A percentile compares a stretch with the other conserved stretches of the same genome.
These are phyloP conservation scores for Seriola dumerili DNA, from an alignment of 2,113 vertebrate genomes.

Conservation along the genomic window DNA sequence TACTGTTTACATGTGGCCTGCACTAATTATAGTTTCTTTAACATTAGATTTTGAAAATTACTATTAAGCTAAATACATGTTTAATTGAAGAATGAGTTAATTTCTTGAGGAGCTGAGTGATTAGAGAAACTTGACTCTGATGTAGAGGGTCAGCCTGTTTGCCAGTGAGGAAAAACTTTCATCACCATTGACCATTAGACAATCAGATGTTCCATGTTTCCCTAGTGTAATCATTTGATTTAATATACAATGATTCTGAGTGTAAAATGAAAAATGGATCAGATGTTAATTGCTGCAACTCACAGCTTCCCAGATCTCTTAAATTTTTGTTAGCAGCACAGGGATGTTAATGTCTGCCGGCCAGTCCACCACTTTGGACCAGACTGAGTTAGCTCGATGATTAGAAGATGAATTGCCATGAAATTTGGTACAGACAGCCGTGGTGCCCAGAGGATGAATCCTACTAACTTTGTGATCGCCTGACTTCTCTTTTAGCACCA, in stretches of 20 bases:
- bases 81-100: background rate
- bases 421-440: background rate
- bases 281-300: background rate
- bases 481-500: too few relatives aligned
- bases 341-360: background rate
- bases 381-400: background rate
- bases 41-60: background rate
- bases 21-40: background rate
- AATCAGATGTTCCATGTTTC: conserved; percentile 9
- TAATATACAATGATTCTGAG: background rate
- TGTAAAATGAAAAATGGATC: conserved; percentile 16
- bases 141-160: background rate
- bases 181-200: background rate
- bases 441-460: background rate
- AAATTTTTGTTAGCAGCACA: background rate
- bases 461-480: too few relatives aligned
- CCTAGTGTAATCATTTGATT: background rate
- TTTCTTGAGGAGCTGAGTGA: background rate
- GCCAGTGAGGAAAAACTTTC: background rate
- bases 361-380: background rate
- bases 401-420: background rate
- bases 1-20: background rate
- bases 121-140: background rate
- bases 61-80: background rate
- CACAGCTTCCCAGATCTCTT: background rate